These are phyloP conservation scores for Nerophis lumbriciformis DNA, from an alignment of 2,113 vertebrate species.

Conservation along the genomic window DNA sequence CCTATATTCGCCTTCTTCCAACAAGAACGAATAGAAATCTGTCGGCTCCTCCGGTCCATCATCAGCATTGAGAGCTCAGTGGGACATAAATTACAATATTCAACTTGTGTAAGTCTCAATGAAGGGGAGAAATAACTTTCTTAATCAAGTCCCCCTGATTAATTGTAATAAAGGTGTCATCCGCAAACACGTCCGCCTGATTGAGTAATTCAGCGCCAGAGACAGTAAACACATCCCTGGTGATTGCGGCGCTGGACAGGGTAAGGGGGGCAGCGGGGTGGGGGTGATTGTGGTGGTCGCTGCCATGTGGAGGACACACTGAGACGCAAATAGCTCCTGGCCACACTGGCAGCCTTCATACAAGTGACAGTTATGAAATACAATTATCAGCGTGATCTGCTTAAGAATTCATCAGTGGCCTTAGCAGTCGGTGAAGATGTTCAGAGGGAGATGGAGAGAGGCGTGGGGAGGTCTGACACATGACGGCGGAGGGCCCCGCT, in stretches of 20 bases:
- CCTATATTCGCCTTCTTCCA: no score
- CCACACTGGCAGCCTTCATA: constrained; percentile 81
- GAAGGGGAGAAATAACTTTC: constrained; percentile 77
- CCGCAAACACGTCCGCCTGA: constrained; percentile 78
- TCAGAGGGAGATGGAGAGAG: constrained; percentile 53
- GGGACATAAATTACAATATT: constrained; percentile 68
- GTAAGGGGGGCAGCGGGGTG: constrained; percentile 33
- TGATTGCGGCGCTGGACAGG: constrained; percentile 70
- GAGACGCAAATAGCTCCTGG: constrained; percentile 79
- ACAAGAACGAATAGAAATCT: constrained; percentile 54
- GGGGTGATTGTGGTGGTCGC: neutral
- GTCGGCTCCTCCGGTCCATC: constrained; percentile 56
- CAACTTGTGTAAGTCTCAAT: constrained; percentile 63
- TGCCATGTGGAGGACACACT: constrained; percentile 61
- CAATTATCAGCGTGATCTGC: constrained; percentile 96
- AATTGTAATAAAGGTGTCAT: constrained; percentile 88
- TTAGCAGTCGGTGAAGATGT: constrained; percentile 79
- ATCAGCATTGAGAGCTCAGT: constrained; percentile 48
- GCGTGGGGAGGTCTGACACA: constrained; percentile 11
- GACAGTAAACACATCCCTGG: constrained; percentile 77
- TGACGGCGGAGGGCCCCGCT: constrained; percentile 35
- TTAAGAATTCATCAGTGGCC: constrained; percentile 89
- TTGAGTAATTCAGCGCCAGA: constrained; percentile 81
- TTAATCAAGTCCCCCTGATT: constrained; percentile 87
- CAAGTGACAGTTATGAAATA: constrained; percentile 90